Conservation (phyloP, 2,113 vertebrate species). For the Apeltes quadracus region DNA sequence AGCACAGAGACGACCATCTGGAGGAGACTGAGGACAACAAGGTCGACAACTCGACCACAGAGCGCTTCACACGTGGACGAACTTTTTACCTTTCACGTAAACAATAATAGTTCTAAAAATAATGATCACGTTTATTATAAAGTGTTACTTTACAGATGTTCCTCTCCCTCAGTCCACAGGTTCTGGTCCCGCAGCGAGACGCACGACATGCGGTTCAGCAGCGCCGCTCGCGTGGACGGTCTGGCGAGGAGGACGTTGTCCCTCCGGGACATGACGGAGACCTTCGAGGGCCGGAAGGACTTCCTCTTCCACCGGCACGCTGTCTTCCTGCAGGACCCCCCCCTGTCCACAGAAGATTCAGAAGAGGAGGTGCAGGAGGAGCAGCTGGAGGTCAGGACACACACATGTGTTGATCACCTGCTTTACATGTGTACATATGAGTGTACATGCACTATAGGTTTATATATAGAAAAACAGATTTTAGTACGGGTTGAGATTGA, state of each 20-base stretch:
- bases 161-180: constrained; percentile 79
- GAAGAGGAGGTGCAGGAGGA: no score
- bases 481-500: no score
- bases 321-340: constrained; percentile 62
- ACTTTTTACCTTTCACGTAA: constrained; percentile 80
- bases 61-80: constrained; percentile 82
- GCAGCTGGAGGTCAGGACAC: constrained; percentile 53
- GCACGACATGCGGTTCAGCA: constrained; percentile 85
- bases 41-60: constrained; percentile 67
- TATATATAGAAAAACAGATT: no score
- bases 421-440: no score
- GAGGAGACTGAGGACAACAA: constrained; percentile 79
- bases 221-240: constrained; percentile 68
- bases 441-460: no score
- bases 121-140: no score
- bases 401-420: no score
- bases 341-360: neutral
- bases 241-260: constrained; percentile 80
- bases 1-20: constrained; percentile 84
- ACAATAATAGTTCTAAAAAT: neutral
- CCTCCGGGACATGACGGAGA: constrained; percentile 77
- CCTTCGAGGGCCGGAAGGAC: constrained; percentile 81
- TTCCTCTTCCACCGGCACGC: constrained; percentile 80
- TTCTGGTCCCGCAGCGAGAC: constrained; percentile 67
- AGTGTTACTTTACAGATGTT: no score